Evolutionary conservation across 2,888 invertebrate species (phyloP).

Genomic region (Perithous albicinctus): DNA sequence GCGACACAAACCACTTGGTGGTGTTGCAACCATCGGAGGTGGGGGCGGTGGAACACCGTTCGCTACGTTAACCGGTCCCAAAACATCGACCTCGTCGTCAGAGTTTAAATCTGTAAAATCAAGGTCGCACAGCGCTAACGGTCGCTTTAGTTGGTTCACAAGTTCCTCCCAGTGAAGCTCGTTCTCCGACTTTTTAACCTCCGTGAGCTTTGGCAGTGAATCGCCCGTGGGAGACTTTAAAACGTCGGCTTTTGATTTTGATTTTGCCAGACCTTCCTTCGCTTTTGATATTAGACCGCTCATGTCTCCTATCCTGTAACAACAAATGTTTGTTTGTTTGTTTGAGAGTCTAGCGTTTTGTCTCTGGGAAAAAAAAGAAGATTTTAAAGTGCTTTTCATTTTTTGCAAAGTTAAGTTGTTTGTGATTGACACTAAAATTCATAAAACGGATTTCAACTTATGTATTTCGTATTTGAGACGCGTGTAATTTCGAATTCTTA

Average conservation of each 20-base stretch:
- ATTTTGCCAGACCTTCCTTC: constrained; percentile 95
- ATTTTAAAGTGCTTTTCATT: too few species aligned
- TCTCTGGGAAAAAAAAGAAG: background rate
- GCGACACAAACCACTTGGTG: constrained; percentile 85
- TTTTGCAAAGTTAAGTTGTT: too few species aligned
- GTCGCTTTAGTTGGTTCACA: constrained; percentile 90
- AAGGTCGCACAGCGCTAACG: constrained; percentile 95
- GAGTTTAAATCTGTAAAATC: constrained; percentile 97
- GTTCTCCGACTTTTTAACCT: constrained; percentile 95
- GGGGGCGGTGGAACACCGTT: constrained; percentile 92
- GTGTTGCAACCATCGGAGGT: constrained; percentile 90
- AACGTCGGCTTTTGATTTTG: constrained; percentile 93
- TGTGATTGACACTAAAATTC: too few species aligned
- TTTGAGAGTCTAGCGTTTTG: background rate
- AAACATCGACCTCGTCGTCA: constrained; percentile 94
- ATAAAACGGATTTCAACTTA: too few species aligned
- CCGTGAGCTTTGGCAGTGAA: constrained; percentile 88
- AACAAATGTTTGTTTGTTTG: background rate
- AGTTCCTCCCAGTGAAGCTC: constrained; percentile 98
- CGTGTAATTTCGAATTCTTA: too few species aligned
- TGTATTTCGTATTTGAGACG: too few species aligned
- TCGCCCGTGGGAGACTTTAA: constrained; percentile 90
- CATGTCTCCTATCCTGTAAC: constrained; percentile 91
- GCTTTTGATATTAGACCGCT: constrained; percentile 96
- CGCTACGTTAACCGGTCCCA: constrained; percentile 88